Percentiles rank a stretch among this genome's conserved stretches.
Conservation (phyloP, 2,888 invertebrate species). For the Stramonita haemastoma region DNA sequence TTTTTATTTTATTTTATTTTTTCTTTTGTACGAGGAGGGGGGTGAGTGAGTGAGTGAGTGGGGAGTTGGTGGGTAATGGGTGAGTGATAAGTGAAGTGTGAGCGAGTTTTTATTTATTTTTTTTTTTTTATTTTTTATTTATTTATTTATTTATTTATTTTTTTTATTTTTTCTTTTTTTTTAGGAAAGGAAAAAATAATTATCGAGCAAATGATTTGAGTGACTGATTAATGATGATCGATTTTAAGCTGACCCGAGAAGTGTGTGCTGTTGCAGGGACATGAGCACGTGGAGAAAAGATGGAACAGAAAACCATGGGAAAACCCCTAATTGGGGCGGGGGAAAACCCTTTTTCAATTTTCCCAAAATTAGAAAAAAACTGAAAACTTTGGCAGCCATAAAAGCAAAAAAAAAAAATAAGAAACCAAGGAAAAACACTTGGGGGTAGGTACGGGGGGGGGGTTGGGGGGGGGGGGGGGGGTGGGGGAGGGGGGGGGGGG, state of each 20-base stretch:
- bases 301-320: conserved; percentile 77
- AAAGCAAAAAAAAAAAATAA: background rate
- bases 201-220: background rate
- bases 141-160: too few relatives aligned
- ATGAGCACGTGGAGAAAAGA: conserved; percentile 71
- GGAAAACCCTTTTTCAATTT: conserved; percentile 74
- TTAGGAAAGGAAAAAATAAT: background rate
- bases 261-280: conserved; percentile 59
- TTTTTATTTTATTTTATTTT: background rate
- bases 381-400: conserved; percentile 50
- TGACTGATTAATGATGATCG: background rate
- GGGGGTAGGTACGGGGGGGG: too few relatives aligned
- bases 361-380: conserved; percentile 58
- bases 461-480: too few relatives aligned
- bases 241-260: background rate
- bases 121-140: too few relatives aligned
- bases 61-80: too few relatives aligned
- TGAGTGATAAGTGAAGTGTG: too few relatives aligned
- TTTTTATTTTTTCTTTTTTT: background rate
- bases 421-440: too few relatives aligned
- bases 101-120: too few relatives aligned
- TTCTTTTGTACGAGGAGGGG: too few relatives aligned
- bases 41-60: background rate
- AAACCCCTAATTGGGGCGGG: conserved; percentile 75
- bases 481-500: too few relatives aligned